Base-by-base conservation (phyloP, 2,888 invertebrate species). In the Zhuqinia jingwanae region DNA sequence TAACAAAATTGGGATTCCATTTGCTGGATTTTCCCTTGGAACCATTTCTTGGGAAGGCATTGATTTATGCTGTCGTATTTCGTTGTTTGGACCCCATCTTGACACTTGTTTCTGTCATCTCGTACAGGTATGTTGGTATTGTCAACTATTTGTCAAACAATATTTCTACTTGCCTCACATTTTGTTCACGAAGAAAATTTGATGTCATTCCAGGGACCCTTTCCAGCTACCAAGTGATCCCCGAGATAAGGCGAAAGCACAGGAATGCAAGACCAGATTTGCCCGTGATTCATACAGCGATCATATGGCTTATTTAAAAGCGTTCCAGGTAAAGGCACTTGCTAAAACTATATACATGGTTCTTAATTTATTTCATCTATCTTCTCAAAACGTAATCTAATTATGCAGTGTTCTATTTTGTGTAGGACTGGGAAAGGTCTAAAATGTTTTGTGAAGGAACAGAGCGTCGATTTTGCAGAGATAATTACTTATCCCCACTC, bases 41-140 rank as follows among this genome's bases (percentile, higher is more conserved):
- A 91, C 98, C 99, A 0, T 95, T 96, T 90, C 93, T 98, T 65
- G 98, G 97, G 3, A 98, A 99, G 92, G 97, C 97, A 95, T 93
- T 99, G 87, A 93, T 99, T 0, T 97, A 97, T 92, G 95, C 97
- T 0, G 95, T 97, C 56, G 96, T 98, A 2, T 94, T 98, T 90
- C 97, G 97, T 92, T 99, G 99, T 92, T 93, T 98, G 47, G 97
- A 98, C 92, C 98, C 99, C 0, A 94, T 99, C 42, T 93, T 98
- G 81, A 98, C 98, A 0, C 96, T 99, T 56, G 97, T 97, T 0
- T 96, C 98, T 92, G 95, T 95, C 89, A 94, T 98, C 90, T 96
- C 97, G 0, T 95, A 95, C 92, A 95, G 94, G 93, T 95, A 94
- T 91, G 92, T 91, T 83, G 22, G 22, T 42, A 70, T 17, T n/a